Evolutionary conservation across 2,888 invertebrate genomes (phyloP), one percentile per base, ranked within the genome.

Genomic region (Lycocerus yunnanus): DNA sequence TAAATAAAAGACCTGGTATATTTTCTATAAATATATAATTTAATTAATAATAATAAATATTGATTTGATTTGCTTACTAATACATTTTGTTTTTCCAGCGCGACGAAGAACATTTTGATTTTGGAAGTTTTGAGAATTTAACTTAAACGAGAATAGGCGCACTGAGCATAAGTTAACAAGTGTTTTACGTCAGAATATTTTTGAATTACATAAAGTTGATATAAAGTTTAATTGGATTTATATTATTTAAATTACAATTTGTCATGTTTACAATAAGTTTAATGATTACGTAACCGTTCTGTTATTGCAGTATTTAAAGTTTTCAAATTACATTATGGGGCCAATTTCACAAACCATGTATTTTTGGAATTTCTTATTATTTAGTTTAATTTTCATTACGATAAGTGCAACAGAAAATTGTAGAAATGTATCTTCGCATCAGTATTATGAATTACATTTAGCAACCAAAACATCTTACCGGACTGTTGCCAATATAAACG

Each of bases 401-500:
- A 43, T 43, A n/a, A 8, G n/a, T 43, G 43, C 43, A n/a, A n/a
- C 8, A n/a, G 43, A 43, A 43, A n/a, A 43, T 43, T 43, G 43
- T n/a, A 43, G n/a, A 1, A 43, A 43, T 2, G 2, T n/a, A 43
- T 18, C 61, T 14, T 63, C 18, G 1, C 6, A 18, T 18, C 61
- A n/a, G n/a, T 77, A 74, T 5, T 81, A 80, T 75, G 83, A 89
- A 79, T 85, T 87, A 71, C 88, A 89, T 85, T 87, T 95, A 72
- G 91, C 91, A 58, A 90, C 93, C 9, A 92, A 92, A 84, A 93
- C 94, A 10, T 93, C 95, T 0, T 95, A 95, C 84, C 89, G 95
- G 80, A 90, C 90, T 82, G 89, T 91, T 78, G 91, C 89, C 65
- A 93, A 94, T 85, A 88, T 88, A 79, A 89, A 93, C 86, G 91